A percentile compares a stretch with the other conserved stretches of the same genome.
Conservation (phyloP, 2,888 invertebrate species). For the Ethmia dodecea region DNA sequence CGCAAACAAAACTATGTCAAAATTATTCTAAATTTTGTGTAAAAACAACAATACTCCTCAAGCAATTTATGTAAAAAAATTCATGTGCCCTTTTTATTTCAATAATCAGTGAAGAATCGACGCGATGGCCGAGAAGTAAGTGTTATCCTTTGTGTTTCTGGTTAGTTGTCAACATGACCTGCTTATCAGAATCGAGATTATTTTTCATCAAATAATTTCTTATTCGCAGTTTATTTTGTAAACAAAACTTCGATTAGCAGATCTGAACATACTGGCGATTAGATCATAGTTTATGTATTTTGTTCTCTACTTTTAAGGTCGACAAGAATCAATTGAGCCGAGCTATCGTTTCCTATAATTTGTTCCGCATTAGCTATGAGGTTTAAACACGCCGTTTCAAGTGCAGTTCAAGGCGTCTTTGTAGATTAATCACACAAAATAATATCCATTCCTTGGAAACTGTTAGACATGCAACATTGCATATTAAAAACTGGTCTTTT, state of each 20-base stretch:
- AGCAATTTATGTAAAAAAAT: slow-evolving; percentile 49
- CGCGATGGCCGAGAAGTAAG: slow-evolving; percentile 70
- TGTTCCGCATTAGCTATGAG: slow-evolving; percentile 5
- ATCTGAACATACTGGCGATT: background rate
- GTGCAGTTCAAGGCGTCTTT: too few species aligned
- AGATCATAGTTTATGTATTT: background rate
- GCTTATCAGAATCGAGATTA: slow-evolving; percentile 42
- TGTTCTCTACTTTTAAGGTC: slow-evolving; percentile 4
- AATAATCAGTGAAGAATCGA: slow-evolving; percentile 32
- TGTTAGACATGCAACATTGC: too few species aligned
- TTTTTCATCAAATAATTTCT: slow-evolving; percentile 9
- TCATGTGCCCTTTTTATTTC: slow-evolving; percentile 52
- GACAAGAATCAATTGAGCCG: background rate
- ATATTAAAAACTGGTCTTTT: too few species aligned
- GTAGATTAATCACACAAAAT: too few species aligned
- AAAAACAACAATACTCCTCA: slow-evolving; percentile 54
- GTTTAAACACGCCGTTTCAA: too few species aligned
- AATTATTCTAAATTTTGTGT: slow-evolving; percentile 68
- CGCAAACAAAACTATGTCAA: slow-evolving; percentile 74
- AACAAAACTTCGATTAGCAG: slow-evolving; percentile 2
- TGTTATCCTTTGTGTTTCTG: slow-evolving; percentile 26
- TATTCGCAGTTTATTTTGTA: slow-evolving; percentile 11
- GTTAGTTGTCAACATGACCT: slow-evolving; percentile 36
- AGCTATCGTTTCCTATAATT: background rate
- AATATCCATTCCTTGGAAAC: too few species aligned